These are phyloP conservation scores for Astyanax mexicanus DNA, from an alignment of 2,797 vertebrate genomes.

Conservation along the genomic window DNA sequence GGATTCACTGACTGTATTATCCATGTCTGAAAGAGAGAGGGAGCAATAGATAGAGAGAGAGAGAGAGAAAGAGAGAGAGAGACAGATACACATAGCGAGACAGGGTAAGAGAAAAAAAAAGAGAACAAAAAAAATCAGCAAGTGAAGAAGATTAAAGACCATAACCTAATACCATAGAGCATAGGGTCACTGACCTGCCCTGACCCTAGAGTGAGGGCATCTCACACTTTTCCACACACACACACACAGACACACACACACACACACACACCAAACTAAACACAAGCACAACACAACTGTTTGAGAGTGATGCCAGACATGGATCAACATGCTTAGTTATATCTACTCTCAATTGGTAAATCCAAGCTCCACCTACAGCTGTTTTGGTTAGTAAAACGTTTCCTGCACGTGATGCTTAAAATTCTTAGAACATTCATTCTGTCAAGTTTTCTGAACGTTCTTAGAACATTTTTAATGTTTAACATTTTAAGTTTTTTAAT, in stretches of 20 bases:
- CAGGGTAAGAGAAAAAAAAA: neutral
- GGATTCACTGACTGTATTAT: slow-evolving; percentile 15
- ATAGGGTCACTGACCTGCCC: neutral
- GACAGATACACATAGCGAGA: neutral
- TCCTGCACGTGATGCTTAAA: no score
- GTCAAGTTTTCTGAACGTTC: no score
- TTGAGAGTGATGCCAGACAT: no score
- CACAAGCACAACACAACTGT: no score
- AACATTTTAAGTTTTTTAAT: no score
- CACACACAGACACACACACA: neutral
- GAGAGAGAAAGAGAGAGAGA: neutral
- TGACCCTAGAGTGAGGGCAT: neutral
- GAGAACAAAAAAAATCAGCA: neutral
- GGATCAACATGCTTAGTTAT: no score
- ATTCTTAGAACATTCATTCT: no score
- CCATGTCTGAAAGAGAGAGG: neutral
- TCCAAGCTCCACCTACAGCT: no score
- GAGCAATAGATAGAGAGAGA: neutral
- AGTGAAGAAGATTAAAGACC: neutral
- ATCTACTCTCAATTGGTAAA: no score
- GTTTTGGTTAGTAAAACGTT: no score
- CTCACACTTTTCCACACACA: neutral
- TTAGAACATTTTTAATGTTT: no score
- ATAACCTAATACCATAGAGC: neutral
- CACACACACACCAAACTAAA: neutral